A percentile compares a stretch with the other conserved stretches of the same genome.
phyloP scores from a whole-genome alignment of 2,797 vertebrate genomes.

The Helostoma temminkii region DNA sequence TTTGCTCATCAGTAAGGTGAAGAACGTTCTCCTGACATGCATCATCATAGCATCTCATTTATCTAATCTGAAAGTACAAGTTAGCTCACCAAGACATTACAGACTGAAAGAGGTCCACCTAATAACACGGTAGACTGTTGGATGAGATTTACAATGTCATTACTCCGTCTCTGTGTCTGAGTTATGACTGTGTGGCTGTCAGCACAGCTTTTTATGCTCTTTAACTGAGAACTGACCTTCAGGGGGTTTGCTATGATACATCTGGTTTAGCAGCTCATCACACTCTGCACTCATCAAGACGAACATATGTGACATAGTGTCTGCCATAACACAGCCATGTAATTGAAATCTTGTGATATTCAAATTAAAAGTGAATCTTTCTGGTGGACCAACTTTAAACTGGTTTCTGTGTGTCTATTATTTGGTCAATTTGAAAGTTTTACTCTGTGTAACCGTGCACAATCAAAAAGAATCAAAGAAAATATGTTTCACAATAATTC shows the following conservation, averaged over 20 bases:
- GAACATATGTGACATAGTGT: slow-evolving; percentile 68
- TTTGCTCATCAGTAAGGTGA: slow-evolving; percentile 16
- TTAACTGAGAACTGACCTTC: slow-evolving; percentile 59
- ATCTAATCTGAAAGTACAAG: slow-evolving; percentile 28
- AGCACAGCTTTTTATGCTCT: slow-evolving; percentile 49
- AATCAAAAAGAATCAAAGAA: not conserved
- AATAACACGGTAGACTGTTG: slow-evolving; percentile 64
- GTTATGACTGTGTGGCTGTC: slow-evolving; percentile 61
- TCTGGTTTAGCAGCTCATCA: slow-evolving; percentile 74
- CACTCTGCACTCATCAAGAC: slow-evolving; percentile 55
- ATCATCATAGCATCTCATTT: slow-evolving; percentile 15
- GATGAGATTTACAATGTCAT: slow-evolving; percentile 61
- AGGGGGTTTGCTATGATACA: slow-evolving; percentile 56
- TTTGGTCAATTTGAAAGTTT: too few species aligned
- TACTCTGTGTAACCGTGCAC: not conserved
- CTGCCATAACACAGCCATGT: slow-evolving; percentile 37
- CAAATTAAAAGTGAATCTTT: not conserved
- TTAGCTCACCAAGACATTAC: slow-evolving; percentile 38
- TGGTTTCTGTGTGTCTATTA: not conserved
- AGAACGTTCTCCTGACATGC: not conserved
- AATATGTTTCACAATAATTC: too few species aligned
- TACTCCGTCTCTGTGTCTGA: slow-evolving; percentile 54
- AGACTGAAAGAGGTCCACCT: slow-evolving; percentile 50
- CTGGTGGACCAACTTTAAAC: not conserved
- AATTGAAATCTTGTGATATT: slow-evolving; percentile 49